Evolutionary conservation across 2,113 vertebrate species (phyloP), one percentile per base, ranked within the genome.

Genomic region (Hiodon alosoides): DNA sequence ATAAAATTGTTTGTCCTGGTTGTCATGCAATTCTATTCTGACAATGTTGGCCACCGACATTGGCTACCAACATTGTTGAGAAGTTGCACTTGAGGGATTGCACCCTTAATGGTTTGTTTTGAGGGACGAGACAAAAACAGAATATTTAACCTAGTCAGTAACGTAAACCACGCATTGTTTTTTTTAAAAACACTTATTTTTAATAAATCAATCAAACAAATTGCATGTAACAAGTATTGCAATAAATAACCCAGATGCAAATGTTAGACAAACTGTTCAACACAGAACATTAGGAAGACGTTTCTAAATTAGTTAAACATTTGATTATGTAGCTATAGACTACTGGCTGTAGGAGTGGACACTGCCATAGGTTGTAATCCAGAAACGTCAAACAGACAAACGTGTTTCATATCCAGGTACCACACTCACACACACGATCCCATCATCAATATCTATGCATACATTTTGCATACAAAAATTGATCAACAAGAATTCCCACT

Each of bases 181-280:
- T 31, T 31, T 17, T 7, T 7, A 57, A 64, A 46, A 58, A 76
- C 16, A 13, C 17, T 52, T 55, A 60, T 79, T 81, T 79, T 79
- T 79, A 76, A 67, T 50, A 72, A 31, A 31, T 31, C 31, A 31
- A 73, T 3, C 76, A 77, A 75, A 73, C 14, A 79, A 53, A 61
- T 47, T 66, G 48, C 16, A 60, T 13, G 72, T 54, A 75, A 67
- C 54, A 73, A 67, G 71, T 77, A 57, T 71, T 74, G 73, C 69
- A 81, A 81, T 81, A 81, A 81, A 79, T 81, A 79, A 77, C 59
- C 50, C 67, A 68, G 7, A n/a, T 51, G 67, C n/a, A 51, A 68
- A 46, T 31, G 46, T 66, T 66, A 66, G 67, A 68, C 50, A 68
- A 66, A 5, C 47, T 3, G 6, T 65, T 65, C 47, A 46, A 11